Percentiles rank a stretch among this genome's conserved stretches.
Conservation (phyloP, 2,113 vertebrate genomes). For the Spizaetus ornatus region DNA sequence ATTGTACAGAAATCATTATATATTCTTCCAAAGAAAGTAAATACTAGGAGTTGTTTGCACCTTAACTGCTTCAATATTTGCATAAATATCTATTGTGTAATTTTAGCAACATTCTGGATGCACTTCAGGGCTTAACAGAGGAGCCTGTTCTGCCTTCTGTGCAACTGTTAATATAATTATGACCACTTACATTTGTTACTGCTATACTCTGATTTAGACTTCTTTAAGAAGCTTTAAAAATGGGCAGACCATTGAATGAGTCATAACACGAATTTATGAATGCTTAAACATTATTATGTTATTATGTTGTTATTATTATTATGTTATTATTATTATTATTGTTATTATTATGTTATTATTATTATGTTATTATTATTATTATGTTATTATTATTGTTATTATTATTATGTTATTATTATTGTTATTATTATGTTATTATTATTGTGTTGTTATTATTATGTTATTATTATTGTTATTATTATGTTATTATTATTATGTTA, state of each 20-base stretch:
- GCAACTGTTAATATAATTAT: neutral
- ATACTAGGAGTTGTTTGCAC: neutral
- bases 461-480: too few species aligned
- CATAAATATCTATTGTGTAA: neutral
- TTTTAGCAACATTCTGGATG: neutral
- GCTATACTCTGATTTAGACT: neutral
- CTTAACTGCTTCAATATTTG: neutral
- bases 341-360: too few species aligned
- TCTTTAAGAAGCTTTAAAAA: neutral
- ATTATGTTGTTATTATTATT: too few species aligned
- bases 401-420: too few species aligned
- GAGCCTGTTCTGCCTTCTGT: neutral
- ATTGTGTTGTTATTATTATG: too few species aligned
- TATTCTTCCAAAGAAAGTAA: neutral
- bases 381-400: too few species aligned
- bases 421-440: too few species aligned
- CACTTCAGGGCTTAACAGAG: neutral
- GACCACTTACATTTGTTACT: neutral
- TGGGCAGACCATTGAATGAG: neutral
- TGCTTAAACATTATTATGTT: too few species aligned
- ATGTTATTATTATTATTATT: too few species aligned
- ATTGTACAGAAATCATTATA: neutral
- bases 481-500: too few species aligned
- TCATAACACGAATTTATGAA: neutral
- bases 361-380: too few species aligned